Evolutionary conservation across 2,797 vertebrate genomes (phyloP).

Genomic region (Pempheris klunzingeri): DNA sequence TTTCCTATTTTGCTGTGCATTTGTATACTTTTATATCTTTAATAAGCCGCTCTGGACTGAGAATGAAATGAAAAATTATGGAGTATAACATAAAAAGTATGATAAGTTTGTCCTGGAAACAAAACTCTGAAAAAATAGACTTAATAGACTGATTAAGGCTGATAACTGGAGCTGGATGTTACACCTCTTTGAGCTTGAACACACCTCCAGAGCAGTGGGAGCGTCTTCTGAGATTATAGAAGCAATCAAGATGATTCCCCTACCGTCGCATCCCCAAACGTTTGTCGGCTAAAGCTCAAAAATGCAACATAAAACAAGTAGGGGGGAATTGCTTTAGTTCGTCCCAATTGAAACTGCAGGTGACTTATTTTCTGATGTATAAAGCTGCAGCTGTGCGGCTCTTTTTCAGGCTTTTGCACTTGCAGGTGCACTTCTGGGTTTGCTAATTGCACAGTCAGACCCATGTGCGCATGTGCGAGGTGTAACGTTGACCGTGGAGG

Average conservation of each 20-base stretch:
- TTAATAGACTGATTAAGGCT: too few relatives aligned
- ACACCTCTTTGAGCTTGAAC: neutral
- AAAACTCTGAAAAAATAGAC: neutral
- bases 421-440: neutral
- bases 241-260: conserved; percentile 21
- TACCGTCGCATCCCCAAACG: neutral
- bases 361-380: neutral
- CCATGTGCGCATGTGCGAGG: conserved; percentile 59
- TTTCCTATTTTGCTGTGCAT: neutral
- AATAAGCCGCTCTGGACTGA: too few relatives aligned
- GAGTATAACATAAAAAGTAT: too few relatives aligned
- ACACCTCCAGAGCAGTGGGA: conserved; percentile 40
- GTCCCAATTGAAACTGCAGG: accelerated
- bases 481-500: conserved; percentile 25
- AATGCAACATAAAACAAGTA: neutral
- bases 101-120: too few relatives aligned
- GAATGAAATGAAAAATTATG: too few relatives aligned
- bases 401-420: neutral
- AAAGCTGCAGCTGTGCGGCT: neutral
- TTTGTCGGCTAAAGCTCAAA: too few relatives aligned
- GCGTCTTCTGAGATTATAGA: conserved; percentile 19
- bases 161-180: neutral
- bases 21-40: too few relatives aligned
- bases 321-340: accelerated
- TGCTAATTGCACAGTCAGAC: neutral